These are phyloP conservation scores for Hippotragus niger DNA, from an alignment of 2,113 vertebrate species.

Conservation along the genomic window DNA sequence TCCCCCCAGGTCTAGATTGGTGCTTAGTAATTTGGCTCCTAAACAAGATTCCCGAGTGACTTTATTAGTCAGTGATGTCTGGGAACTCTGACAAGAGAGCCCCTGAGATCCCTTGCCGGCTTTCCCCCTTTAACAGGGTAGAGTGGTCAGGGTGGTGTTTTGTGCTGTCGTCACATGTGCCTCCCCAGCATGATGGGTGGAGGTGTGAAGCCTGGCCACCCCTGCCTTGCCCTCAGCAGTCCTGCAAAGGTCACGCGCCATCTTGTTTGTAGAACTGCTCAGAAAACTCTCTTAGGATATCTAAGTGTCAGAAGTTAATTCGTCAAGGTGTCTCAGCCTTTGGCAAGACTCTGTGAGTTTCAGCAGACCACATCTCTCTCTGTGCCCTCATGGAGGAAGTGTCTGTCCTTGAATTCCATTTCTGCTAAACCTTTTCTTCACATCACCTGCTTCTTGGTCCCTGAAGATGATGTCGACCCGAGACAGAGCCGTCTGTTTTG, in stretches of 20 bases:
- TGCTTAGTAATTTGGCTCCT: neutral
- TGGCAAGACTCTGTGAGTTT: neutral
- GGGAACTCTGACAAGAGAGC: too few relatives aligned
- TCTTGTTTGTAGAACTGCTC: neutral
- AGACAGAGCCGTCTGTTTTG: conserved; percentile 27
- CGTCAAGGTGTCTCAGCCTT: neutral
- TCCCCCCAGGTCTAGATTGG: neutral
- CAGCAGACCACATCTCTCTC: neutral
- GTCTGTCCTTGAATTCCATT: conserved; percentile 23
- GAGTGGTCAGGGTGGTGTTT: neutral
- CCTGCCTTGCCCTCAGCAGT: neutral
- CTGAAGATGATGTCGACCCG: conserved; percentile 18
- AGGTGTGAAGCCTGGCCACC: neutral
- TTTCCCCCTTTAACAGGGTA: neutral
- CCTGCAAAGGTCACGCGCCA: neutral
- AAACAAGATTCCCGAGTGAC: neutral
- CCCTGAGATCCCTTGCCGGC: neutral
- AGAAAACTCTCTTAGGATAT: neutral
- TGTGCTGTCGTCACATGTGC: neutral
- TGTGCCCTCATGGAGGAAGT: neutral
- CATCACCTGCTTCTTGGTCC: neutral
- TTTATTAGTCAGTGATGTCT: neutral
- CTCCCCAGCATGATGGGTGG: neutral
- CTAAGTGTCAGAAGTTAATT: neutral
- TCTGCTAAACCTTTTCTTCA: neutral